Base-by-base conservation (phyloP, 1,140 invertebrate species). In the Luehdorfia chinensis region DNA sequence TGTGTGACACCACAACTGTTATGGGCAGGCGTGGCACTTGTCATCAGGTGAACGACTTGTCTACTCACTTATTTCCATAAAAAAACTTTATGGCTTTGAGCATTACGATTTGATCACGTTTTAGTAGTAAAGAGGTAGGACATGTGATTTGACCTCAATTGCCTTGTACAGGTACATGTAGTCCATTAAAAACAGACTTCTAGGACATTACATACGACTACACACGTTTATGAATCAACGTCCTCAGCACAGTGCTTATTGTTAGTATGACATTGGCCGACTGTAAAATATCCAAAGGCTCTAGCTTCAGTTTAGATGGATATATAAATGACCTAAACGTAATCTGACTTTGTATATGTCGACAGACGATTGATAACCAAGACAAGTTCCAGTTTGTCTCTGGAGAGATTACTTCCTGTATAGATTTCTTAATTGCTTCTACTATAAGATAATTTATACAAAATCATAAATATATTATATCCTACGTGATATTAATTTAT, bases 181-280 rank as follows among this genome's bases (percentile, higher is more conserved):
- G 39, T 41, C 27, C 21, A 33, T 14, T 44, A 31, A 21, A n/a
- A n/a, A 36, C 15, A 2, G 12, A 33, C 41, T 47, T 57, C 54
- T 64, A 58, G 55, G 43, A 58, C 50, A 48, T 50, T 46, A 36
- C 33, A 31, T 53, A 33, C 52, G 8, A n/a, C n/a, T n/a, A n/a
- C n/a, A n/a, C n/a, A n/a, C n/a, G n/a, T n/a, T 41, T 41, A 58
- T 55, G 55, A 57, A 47, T 63, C 49, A 56, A 55, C 39, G 45
- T 64, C 47, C 34, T 48, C 28, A 23, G 51, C 64, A 50, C 33
- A 34, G 34, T 47, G 43, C 31, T 47, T 53, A 74, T 75, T 78
- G 60, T 74, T 61, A 60, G 41, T 34, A 32, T 69, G 63, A 57
- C 73, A 70, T 70, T 75, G 68, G 63, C 43, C n/a, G n/a, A n/a